Conservation (phyloP, 2,797 vertebrate genomes). For the Macropus fuliginosus region DNA sequence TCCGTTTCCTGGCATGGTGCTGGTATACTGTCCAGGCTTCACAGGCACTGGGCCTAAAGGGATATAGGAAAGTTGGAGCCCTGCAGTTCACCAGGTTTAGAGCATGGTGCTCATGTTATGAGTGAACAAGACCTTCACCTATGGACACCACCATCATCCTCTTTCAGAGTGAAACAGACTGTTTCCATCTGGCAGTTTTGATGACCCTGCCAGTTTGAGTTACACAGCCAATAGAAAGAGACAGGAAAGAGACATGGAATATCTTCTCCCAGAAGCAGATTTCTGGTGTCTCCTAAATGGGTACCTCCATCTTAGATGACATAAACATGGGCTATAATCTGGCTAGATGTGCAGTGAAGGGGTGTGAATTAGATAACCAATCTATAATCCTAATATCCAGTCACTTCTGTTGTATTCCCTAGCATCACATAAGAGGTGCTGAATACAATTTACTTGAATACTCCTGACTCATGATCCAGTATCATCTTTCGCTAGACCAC, state of each 20-base stretch:
- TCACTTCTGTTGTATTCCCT: neutral
- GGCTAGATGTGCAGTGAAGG: neutral
- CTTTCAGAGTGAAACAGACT: neutral
- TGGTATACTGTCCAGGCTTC: no score
- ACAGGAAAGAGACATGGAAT: neutral
- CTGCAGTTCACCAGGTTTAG: no score
- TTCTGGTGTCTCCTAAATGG: neutral
- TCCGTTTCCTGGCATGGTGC: no score
- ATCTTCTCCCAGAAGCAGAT: neutral
- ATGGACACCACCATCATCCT: neutral
- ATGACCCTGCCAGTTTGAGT: neutral
- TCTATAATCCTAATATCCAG: neutral
- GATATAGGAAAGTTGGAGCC: no score
- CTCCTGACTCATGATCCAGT: neutral
- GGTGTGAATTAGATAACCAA: neutral
- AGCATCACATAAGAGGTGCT: neutral
- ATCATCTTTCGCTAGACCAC: neutral
- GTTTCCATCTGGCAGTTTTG: neutral
- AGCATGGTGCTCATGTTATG: no score
- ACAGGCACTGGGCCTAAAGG: no score
- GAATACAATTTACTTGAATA: neutral
- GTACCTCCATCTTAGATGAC: neutral
- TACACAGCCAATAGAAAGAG: neutral
- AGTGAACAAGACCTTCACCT: neutral
- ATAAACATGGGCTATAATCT: neutral